Conservation (phyloP, 2,888 invertebrate genomes). For the Pemphredon lugubris region DNA sequence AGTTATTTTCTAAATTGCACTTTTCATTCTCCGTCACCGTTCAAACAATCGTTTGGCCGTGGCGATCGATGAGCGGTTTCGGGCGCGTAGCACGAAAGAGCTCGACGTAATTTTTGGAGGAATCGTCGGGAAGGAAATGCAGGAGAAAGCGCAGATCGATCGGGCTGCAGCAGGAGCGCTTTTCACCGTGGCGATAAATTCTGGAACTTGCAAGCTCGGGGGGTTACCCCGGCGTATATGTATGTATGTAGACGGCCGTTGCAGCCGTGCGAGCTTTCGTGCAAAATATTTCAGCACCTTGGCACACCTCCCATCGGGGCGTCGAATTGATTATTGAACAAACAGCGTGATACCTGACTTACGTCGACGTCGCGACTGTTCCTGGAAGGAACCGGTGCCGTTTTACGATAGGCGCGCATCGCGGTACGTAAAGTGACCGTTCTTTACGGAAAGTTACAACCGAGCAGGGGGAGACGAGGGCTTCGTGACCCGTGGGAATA, state of each 20-base stretch:
- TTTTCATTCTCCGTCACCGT: not conserved
- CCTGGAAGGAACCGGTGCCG: not conserved
- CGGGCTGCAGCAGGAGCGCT: constrained; percentile 46
- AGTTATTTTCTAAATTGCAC: not conserved
- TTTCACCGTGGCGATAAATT: constrained; percentile 64
- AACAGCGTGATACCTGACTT: constrained; percentile 66
- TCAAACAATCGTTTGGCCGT: constrained; percentile 1
- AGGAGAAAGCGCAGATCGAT: constrained; percentile 58
- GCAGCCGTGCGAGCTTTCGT: constrained; percentile 46
- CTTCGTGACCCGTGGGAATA: too few species aligned
- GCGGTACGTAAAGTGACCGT: not conserved
- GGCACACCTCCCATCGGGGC: constrained; percentile 67
- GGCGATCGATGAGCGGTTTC: not conserved
- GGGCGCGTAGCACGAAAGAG: not conserved
- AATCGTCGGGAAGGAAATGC: constrained; percentile 21
- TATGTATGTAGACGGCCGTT: not conserved
- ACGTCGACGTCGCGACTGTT: constrained; percentile 28
- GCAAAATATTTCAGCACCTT: constrained; percentile 71
- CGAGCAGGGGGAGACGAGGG: too few species aligned
- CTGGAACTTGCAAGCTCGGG: constrained; percentile 44
- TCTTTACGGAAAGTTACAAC: too few species aligned
- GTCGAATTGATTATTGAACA: constrained; percentile 76
- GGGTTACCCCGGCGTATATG: constrained; percentile 20
- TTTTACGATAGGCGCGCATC: not conserved
- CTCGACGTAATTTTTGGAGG: constrained; percentile 33